Evolutionary conservation across 2,888 invertebrate genomes (phyloP), one percentile per base, ranked within the genome.

Genomic region (Heliconius ethilla): DNA sequence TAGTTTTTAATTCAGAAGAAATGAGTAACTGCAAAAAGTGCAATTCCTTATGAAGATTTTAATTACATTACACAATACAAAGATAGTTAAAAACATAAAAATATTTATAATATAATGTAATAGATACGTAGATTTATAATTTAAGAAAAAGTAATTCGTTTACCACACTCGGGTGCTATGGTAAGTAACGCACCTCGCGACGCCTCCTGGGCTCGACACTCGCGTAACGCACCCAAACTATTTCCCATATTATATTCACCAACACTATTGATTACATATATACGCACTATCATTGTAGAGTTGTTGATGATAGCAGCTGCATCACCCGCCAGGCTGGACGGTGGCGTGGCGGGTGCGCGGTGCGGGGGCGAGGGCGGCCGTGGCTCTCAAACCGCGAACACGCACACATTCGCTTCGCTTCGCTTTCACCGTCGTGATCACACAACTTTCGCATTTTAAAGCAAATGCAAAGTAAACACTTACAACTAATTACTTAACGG

Each of bases 181-280:
- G 80, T 84, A 84, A 83, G 25, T 25, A 76, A 82, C 82, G 88
- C 89, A 88, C 89, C 88, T 87, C 89, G 89, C 88, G 89, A 90
- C 92, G 91, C 90, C 91, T 84, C 85, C 92, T 89, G 91, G 90
- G 87, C 84, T 86, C 79, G 83, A 83, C 87, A 87, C 89, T 88
- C 89, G 88, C 87, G 22, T 78, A 81, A 74, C 74, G 70, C 51
- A 29, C 51, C 55, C 55, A 72, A 22, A 63, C 63, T 70, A 72
- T 27, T 51, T 51, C 22, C 22, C 29, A 55, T 27, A 63, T 27
- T 27, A 72, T 72, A 40, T 72, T 72, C 25, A 72, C 27, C 73
- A 27, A 70, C 63, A 78, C 63, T 69, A 78, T 78, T 51, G 29
- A 67, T 25, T 33, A 62, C 25, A 69, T 15, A 18, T 69, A 45